Evolutionary conservation across 2,797 vertebrate species (phyloP).

Genomic region (Tachyglossus aculeatus): DNA sequence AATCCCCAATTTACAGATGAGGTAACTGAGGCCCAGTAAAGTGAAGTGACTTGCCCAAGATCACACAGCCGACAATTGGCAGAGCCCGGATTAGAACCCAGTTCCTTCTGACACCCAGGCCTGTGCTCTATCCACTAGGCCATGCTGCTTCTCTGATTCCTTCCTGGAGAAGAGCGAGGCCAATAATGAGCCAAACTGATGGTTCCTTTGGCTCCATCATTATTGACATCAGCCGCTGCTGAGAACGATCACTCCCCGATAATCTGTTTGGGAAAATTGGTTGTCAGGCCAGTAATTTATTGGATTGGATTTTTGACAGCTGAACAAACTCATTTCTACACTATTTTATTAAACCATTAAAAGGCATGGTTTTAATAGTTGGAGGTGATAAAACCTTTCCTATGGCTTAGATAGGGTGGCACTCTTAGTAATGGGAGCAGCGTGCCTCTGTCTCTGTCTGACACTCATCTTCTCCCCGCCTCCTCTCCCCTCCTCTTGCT

Average conservation of each 20-base stretch:
- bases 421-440: constrained; percentile 6
- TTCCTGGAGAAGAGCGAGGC: background rate
- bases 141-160: background rate
- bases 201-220: constrained; percentile 24
- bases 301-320: constrained; percentile 50
- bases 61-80: no score
- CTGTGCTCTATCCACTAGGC: no score
- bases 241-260: constrained; percentile 44
- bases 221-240: constrained; percentile 13
- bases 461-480: background rate
- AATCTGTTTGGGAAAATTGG: constrained; percentile 48
- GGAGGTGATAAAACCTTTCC: constrained; percentile 15
- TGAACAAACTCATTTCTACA: constrained; percentile 5
- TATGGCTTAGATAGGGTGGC: constrained; percentile 33
- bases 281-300: constrained; percentile 63
- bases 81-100: no score
- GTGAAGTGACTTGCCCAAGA: no score
- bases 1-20: no score
- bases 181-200: background rate
- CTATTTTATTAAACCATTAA: constrained; percentile 57
- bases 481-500: background rate
- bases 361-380: constrained; percentile 20
- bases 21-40: no score
- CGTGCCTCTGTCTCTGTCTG: constrained; percentile 1
- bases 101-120: no score